Conservation (phyloP, 2,113 vertebrate species). For the Sporophila hypoxantha region DNA sequence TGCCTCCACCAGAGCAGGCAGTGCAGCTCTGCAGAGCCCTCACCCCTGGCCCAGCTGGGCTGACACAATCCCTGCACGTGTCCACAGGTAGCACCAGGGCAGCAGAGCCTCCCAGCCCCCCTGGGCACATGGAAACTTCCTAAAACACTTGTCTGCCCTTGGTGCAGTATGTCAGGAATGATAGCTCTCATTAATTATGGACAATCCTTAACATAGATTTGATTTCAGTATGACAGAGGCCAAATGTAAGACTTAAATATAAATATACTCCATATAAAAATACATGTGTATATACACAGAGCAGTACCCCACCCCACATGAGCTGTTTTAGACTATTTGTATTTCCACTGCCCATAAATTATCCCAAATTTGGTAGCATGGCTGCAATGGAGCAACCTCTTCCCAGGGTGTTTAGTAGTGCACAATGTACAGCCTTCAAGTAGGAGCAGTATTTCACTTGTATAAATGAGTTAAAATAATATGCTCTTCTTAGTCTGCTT, state of each 20-base stretch:
- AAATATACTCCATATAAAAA: background rate
- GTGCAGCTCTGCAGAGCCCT: background rate
- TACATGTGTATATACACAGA: background rate
- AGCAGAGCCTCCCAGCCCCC: background rate
- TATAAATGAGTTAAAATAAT: conserved; percentile 17
- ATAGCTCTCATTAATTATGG: background rate
- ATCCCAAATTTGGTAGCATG: background rate
- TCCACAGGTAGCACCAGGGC: background rate
- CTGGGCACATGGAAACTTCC: background rate
- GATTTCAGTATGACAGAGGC: background rate
- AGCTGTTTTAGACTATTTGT: background rate
- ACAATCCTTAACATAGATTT: background rate
- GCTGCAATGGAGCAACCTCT: background rate
- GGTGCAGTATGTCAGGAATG: background rate
- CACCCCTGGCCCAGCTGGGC: background rate
- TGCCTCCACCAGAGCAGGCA: background rate
- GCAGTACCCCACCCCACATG: background rate
- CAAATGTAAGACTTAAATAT: background rate
- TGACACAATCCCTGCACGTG: background rate
- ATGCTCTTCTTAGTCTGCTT: background rate
- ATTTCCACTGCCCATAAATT: background rate
- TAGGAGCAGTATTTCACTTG: background rate
- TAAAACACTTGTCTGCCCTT: fast-evolving
- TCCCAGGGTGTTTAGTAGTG: background rate
- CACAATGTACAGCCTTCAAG: background rate